A percentile compares a stretch with the other conserved stretches of the same genome.
Evolutionary conservation across 2,888 invertebrate genomes (phyloP).

Genomic region (Nymphalis polychloros): DNA sequence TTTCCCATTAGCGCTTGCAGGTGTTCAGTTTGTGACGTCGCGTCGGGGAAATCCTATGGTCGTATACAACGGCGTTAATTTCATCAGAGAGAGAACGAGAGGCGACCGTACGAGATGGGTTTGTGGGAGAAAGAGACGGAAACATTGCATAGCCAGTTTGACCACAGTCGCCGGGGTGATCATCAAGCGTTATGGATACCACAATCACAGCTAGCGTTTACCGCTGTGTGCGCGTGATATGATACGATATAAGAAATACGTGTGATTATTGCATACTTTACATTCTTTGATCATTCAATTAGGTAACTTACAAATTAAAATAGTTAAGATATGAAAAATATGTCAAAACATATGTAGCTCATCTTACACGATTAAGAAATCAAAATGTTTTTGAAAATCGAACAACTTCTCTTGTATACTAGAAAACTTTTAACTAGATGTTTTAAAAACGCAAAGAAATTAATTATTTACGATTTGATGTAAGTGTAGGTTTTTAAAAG

Average conservation of each 20-base stretch:
- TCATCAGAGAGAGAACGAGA: constrained; percentile 57
- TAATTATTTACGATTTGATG: no score
- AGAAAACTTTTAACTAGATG: no score
- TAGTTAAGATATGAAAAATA: no score
- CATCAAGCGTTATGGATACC: constrained; percentile 56
- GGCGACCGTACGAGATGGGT: constrained; percentile 62
- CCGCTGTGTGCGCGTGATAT: background rate
- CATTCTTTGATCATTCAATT: constrained; percentile 1
- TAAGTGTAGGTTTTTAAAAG: no score
- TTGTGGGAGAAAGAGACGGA: constrained; percentile 61
- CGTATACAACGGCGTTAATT: constrained; percentile 59
- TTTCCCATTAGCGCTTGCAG: constrained; percentile 42
- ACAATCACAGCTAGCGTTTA: constrained; percentile 60
- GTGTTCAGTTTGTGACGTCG: constrained; percentile 54
- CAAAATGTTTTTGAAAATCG: no score
- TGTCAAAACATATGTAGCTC: no score
- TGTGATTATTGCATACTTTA: constrained; percentile 15
- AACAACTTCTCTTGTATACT: no score
- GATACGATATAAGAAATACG: constrained; percentile 14
- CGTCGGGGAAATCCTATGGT: constrained; percentile 69
- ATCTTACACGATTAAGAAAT: no score
- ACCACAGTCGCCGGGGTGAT: constrained; percentile 57
- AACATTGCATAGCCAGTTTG: constrained; percentile 59
- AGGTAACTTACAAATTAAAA: no score
- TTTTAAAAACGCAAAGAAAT: no score